These are phyloP conservation scores for Nyctibius bracteatus DNA, from an alignment of 2,113 vertebrate species.

Conservation along the genomic window DNA sequence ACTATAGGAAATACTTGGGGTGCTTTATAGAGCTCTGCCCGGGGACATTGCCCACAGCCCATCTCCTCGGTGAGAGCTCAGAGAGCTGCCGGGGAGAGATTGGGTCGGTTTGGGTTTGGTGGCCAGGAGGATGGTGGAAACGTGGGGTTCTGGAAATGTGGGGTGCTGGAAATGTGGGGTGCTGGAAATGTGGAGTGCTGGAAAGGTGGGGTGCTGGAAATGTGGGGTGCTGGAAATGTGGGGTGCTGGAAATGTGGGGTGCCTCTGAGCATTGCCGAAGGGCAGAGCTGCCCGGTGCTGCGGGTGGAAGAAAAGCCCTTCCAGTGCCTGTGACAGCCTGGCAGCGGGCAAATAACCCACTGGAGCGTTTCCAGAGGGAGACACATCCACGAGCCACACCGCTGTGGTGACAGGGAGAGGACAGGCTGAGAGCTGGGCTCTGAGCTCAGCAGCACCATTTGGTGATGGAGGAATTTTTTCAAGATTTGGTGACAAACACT, in stretches of 20 bases:
- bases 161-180: no score
- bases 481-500: background rate
- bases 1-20: fast-evolving
- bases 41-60: fast-evolving
- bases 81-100: background rate
- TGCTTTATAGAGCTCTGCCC: fast-evolving
- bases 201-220: no score
- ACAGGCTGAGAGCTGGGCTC: fast-evolving
- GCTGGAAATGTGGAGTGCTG: no score
- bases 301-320: background rate
- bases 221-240: no score
- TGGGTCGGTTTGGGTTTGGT: fast-evolving
- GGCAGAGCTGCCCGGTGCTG: background rate
- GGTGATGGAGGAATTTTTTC: fast-evolving
- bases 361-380: background rate
- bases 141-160: background rate
- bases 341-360: background rate
- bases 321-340: fast-evolving
- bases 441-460: fast-evolving
- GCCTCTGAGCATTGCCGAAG: fast-evolving
- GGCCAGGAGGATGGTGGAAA: no score
- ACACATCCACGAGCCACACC: fast-evolving
- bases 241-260: background rate
- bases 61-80: background rate
- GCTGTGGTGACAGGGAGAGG: fast-evolving